A percentile compares a stretch with the other conserved stretches of the same genome.
Conservation (phyloP, 2,888 invertebrate genomes). For the Acronicta psi region DNA sequence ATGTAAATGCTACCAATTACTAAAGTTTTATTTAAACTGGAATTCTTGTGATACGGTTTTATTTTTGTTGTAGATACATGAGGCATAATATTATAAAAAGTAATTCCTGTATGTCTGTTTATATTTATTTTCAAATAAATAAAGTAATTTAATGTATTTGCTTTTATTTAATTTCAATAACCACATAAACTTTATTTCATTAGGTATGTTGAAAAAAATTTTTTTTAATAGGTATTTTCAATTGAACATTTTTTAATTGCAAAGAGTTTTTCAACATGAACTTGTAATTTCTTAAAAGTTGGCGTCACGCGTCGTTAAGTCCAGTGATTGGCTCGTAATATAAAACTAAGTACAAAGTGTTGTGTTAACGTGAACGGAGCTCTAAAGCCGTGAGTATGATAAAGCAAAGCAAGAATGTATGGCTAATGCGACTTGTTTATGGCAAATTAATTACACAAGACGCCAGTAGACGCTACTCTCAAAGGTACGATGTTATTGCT, state of each 20-base stretch:
- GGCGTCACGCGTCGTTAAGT: not conserved
- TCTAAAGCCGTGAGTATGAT: slow-evolving; percentile 44
- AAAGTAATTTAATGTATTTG: not conserved
- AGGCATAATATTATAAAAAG: slow-evolving; percentile 19
- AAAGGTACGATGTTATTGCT: slow-evolving; percentile 75
- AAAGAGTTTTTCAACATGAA: no score
- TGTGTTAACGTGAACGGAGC: slow-evolving; percentile 24
- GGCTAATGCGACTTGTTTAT: slow-evolving; percentile 69
- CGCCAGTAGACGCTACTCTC: slow-evolving; percentile 60
- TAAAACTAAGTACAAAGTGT: slow-evolving; percentile 22
- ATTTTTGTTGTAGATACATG: slow-evolving; percentile 37
- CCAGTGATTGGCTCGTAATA: slow-evolving; percentile 8
- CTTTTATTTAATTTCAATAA: not conserved
- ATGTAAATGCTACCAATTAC: slow-evolving; percentile 20
- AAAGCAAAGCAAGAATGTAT: slow-evolving; percentile 54
- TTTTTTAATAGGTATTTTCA: no score
- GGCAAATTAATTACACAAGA: slow-evolving; percentile 78
- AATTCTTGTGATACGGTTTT: slow-evolving; percentile 14
- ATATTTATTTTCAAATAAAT: slow-evolving; percentile 57
- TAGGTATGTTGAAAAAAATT: no score
- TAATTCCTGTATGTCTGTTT: slow-evolving; percentile 44
- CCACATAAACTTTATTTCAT: no score
- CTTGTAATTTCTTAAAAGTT: no score
- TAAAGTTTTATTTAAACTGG: slow-evolving; percentile 18
- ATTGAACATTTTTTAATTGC: no score